Evolutionary conservation across 2,888 invertebrate genomes (phyloP), one percentile per base, ranked within the genome.

Genomic region (Spialia ferax): DNA sequence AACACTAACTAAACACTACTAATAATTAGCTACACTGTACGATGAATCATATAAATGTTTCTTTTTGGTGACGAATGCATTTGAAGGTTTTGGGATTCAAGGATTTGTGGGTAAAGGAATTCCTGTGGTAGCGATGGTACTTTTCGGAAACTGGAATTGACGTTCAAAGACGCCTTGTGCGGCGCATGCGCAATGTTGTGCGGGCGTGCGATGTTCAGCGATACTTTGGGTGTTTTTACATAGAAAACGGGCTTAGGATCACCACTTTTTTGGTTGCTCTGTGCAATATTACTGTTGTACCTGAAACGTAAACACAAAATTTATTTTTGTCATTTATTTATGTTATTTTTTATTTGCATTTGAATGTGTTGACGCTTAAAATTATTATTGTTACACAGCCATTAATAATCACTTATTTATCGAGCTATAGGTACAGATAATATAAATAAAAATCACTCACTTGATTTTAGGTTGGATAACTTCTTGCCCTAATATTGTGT

Each of bases 131-230:
- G 22, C 5, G 48, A 22, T 1, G 55, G 56, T n/a, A 50, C 4
- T 57, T 64, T 64, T 32, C 15, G 55, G 32, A 57, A 57, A 32
- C 32, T 57, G 15, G 50, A 50, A 1, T 50, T 50, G 20, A 50
- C 22, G 13, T 50, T 22, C 50, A 64, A 42, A 10, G 65, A 20
- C 42, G 65, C 59, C 65, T 60, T 59, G 0, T 26, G 38, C 8
- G 26, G 18, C 20, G 60, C 11, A 4, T 26, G 23, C 20, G 65
- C 59, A 59, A 65, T 52, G n/a, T 26, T 38, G 59, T 26, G 35
- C n/a, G 18, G 7, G 1, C 22, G 65, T 26, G 59, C 65, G 1
- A 38, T 13, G 38, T 59, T 65, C 26, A 65, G 7, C 8, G 23
- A 11, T 7, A 66, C 42, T 52, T 29, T 60, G 20, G 54, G 45